A percentile compares a stretch with the other conserved stretches of the same genome.
phyloP scores from a whole-genome alignment of 2,888 invertebrate species.

The Lypha dubia region DNA sequence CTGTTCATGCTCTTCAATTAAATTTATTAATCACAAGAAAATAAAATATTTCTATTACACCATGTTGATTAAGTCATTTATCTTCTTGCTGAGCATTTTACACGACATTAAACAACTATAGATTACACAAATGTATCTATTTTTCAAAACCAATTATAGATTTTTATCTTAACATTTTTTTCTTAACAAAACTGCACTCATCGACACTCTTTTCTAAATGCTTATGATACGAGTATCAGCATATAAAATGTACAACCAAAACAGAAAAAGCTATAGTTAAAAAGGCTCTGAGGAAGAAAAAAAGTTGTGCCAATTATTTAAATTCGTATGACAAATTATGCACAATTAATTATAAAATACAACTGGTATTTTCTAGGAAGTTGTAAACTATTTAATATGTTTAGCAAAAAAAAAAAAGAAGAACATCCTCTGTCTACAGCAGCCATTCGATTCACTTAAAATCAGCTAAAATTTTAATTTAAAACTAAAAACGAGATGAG shows the following conservation, averaged over 20 bases:
- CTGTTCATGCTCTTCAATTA: too few relatives aligned
- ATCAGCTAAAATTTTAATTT: slow-evolving; percentile 57
- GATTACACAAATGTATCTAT: neutral
- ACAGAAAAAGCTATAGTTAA: neutral
- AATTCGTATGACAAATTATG: slow-evolving; percentile 51
- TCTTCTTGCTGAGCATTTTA: slow-evolving; percentile 5
- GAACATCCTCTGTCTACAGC: slow-evolving; percentile 26
- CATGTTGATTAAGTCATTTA: slow-evolving; percentile 51
- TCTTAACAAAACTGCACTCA: neutral
- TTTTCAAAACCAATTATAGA: slow-evolving; percentile 42
- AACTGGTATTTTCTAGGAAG: slow-evolving; percentile 64
- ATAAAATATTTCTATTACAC: neutral
- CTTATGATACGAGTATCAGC: too few relatives aligned
- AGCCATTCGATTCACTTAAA: slow-evolving; percentile 64
- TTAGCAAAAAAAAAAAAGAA: neutral
- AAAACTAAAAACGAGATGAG: slow-evolving; percentile 25
- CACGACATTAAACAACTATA: neutral
- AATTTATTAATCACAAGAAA: neutral
- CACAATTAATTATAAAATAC: slow-evolving; percentile 51
- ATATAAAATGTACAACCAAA: neutral
- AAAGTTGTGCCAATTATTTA: slow-evolving; percentile 19
- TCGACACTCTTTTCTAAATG: neutral
- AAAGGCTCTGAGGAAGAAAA: neutral
- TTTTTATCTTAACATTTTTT: slow-evolving; percentile 33
- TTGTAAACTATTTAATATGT: slow-evolving; percentile 22